Base-by-base conservation (phyloP, 2,113 vertebrate genomes). In the Urocitellus parryii region DNA sequence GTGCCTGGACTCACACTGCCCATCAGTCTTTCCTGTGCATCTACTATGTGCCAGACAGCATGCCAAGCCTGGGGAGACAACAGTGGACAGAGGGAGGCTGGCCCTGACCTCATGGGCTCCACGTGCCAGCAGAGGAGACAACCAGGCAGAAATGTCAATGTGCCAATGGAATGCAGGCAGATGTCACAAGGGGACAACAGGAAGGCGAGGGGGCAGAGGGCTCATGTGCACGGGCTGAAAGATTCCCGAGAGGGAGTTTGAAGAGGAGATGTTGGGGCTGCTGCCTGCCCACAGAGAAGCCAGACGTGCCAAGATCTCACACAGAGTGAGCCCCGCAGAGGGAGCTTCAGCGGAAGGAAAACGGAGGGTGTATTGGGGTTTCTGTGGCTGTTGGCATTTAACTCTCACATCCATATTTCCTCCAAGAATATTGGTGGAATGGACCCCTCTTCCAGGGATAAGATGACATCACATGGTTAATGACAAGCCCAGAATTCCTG, bases 271-370 rank as follows among this genome's bases (percentile, higher is more conserved):
- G 27, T 16, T 32, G 17, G 6, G 32, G 16, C 17, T 22, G 58
- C 29, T 9, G 24, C 25, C 24, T 74, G 39, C 24, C 34, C 39
- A 37, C 24, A 17, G 24, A 20, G 2, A 20, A 29, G 39, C 10
- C 24, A 45, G 25, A 2, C 8, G 0, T 34, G 48, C 8, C 37
- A 0, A 58, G 14, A 27, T 61, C 51, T 45, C 37, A 20, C 5
- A 5, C 39, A 42, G 39, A 42, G 39, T 42, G 39, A 42, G 39
- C 39, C 39, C 39, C 39, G 39, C 39, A 42, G 3, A 13, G 3
- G 39, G 89, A 13, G 7, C 11, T 4, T 58, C 8, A 4, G n/a
- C 48, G 20, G n/a, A 42, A 18, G 18, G 53, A 42, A 29, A 7
- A 14, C 22, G 17, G 4, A 4, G 1, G 24, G 32, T 8, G 14